phyloP scores from a whole-genome alignment of 2,113 vertebrate species.

The Sinocyclocheilus anshuiensis region DNA sequence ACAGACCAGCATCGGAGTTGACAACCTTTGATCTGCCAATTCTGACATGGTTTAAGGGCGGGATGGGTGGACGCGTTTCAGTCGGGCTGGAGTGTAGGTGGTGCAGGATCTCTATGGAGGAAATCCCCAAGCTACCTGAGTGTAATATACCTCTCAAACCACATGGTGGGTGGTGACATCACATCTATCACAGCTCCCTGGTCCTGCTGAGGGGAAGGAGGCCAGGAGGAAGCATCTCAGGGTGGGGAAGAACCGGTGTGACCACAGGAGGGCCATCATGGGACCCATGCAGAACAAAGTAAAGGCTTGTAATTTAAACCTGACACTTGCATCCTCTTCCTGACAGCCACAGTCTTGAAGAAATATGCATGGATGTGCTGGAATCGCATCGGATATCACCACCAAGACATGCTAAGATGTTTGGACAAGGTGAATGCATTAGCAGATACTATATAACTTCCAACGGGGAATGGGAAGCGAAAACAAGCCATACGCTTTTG shows the following conservation, averaged over 20 bases:
- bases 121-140: constrained; percentile 54
- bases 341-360: constrained; percentile 37
- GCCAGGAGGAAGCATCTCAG: constrained; percentile 45
- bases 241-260: constrained; percentile 42
- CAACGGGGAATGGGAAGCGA: background rate
- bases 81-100: background rate
- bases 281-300: constrained; percentile 37
- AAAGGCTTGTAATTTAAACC: constrained; percentile 52
- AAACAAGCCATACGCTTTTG: constrained; percentile 20
- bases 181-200: constrained; percentile 58
- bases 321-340: constrained; percentile 39
- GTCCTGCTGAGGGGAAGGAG: constrained; percentile 28
- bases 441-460: constrained; percentile 35
- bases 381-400: constrained; percentile 38
- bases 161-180: constrained; percentile 62
- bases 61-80: background rate
- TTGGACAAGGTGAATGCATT: constrained; percentile 61
- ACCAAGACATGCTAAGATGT: constrained; percentile 26
- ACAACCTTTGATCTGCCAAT: constrained; percentile 45
- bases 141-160: constrained; percentile 57
- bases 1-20: constrained; percentile 25
- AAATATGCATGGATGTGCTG: constrained; percentile 42
- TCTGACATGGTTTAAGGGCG: constrained; percentile 16
- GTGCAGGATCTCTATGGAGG: constrained; percentile 21
- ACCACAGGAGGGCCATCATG: constrained; percentile 45